Conservation (phyloP, 2,113 vertebrate genomes). For the Megaceryle maxima region DNA sequence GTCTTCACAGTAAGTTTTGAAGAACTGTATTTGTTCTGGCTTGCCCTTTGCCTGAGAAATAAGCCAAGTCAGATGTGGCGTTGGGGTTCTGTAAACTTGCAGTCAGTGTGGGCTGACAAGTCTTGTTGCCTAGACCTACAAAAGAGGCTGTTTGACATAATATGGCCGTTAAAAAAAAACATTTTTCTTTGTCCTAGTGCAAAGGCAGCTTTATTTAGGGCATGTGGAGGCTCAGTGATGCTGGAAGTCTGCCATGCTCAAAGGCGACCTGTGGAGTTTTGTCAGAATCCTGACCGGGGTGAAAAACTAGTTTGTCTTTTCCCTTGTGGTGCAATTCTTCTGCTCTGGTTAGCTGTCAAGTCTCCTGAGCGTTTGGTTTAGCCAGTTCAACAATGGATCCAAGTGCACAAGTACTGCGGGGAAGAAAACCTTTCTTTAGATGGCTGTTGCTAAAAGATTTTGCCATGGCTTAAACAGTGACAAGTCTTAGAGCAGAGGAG, state of each 20-base stretch:
- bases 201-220: constrained; percentile 33
- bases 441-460: neutral
- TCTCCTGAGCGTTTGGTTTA: constrained; percentile 45
- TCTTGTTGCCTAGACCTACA: neutral
- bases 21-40: neutral
- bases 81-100: neutral
- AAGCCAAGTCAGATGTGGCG: neutral
- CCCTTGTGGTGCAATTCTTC: constrained; percentile 66
- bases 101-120: constrained; percentile 36
- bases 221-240: neutral
- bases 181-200: constrained; percentile 31
- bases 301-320: constrained; percentile 55
- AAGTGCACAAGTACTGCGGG: neutral
- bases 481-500: neutral
- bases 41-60: neutral
- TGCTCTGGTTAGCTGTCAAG: constrained; percentile 70
- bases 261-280: constrained; percentile 44
- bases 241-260: constrained; percentile 19
- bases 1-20: neutral
- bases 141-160: constrained; percentile 36
- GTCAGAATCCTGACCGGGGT: constrained; percentile 24
- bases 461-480: neutral
- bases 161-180: constrained; percentile 45
- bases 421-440: neutral
- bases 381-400: constrained; percentile 44